Evolutionary conservation across 2,888 invertebrate genomes (phyloP).

Genomic region (Nipponacmea schrenckii): DNA sequence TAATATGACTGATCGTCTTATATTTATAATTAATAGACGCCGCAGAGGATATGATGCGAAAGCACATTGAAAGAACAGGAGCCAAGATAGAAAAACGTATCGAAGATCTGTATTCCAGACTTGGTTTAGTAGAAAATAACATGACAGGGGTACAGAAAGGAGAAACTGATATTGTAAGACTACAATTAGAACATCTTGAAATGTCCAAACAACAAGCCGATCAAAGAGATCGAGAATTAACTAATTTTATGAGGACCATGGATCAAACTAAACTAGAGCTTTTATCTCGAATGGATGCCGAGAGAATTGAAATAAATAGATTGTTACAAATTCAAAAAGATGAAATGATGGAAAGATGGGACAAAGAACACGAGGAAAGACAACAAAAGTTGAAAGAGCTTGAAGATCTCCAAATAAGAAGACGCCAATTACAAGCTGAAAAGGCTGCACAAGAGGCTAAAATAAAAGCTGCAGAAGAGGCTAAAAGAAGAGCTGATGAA

Average conservation of each 20-base stretch:
- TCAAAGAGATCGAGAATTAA: constrained; percentile 19
- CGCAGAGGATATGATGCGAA: constrained; percentile 38
- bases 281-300: constrained; percentile 34
- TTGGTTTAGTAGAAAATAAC: constrained; percentile 29
- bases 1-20: too few species aligned
- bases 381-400: background rate
- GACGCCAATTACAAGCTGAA: background rate
- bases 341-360: constrained; percentile 15
- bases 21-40: constrained; percentile 30
- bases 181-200: constrained; percentile 14
- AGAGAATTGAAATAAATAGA: constrained; percentile 27
- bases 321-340: constrained; percentile 16
- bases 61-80: constrained; percentile 36
- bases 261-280: constrained; percentile 37
- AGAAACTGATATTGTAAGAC: constrained; percentile 22
- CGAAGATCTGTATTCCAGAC: constrained; percentile 31
- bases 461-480: background rate
- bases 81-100: constrained; percentile 39
- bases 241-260: constrained; percentile 23
- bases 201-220: constrained; percentile 1
- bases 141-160: constrained; percentile 32
- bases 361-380: background rate
- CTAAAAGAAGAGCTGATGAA: background rate
- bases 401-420: background rate
- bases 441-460: background rate